phyloP scores from a whole-genome alignment of 2,797 vertebrate genomes.

The Notolepis coatsorum region DNA sequence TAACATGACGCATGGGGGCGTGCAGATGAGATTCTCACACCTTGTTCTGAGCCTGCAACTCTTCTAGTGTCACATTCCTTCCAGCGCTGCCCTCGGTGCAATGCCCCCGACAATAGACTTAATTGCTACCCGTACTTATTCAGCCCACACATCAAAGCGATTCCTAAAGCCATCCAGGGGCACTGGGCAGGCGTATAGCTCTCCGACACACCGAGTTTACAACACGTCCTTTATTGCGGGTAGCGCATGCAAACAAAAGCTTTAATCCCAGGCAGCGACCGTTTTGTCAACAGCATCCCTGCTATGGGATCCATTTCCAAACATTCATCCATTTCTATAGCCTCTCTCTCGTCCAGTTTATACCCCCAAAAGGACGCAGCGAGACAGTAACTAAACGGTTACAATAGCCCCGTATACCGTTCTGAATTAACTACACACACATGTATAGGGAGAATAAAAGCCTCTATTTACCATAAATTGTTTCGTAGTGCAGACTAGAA shows the following conservation, averaged over 20 bases:
- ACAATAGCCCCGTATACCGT: neutral
- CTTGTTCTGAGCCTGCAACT: conserved; percentile 66
- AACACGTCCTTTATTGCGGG: conserved; percentile 73
- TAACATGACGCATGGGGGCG: conserved; percentile 22
- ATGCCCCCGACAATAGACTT: conserved; percentile 66
- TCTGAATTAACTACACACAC: no score
- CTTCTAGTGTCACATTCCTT: conserved; percentile 51
- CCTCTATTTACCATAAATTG: conserved; percentile 85
- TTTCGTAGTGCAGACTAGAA: conserved; percentile 79
- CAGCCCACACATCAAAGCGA: conserved; percentile 79
- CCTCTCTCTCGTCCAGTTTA: neutral
- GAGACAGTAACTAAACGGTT: conserved; percentile 14
- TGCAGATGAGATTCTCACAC: conserved; percentile 68
- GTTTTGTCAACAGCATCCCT: conserved; percentile 38
- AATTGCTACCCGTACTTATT: conserved; percentile 74
- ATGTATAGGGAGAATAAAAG: conserved; percentile 13
- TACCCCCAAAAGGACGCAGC: conserved; percentile 7
- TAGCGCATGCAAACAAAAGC: conserved; percentile 70
- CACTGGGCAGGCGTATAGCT: conserved; percentile 46
- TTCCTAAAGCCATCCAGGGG: conserved; percentile 68
- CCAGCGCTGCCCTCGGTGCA: conserved; percentile 58
- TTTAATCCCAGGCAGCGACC: conserved; percentile 47
- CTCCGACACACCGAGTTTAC: conserved; percentile 77
- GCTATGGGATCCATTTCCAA: conserved; percentile 35
- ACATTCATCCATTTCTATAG: conserved; percentile 33